Evolutionary conservation across 2,797 vertebrate species (phyloP).

Genomic region (Ceryle rudis): DNA sequence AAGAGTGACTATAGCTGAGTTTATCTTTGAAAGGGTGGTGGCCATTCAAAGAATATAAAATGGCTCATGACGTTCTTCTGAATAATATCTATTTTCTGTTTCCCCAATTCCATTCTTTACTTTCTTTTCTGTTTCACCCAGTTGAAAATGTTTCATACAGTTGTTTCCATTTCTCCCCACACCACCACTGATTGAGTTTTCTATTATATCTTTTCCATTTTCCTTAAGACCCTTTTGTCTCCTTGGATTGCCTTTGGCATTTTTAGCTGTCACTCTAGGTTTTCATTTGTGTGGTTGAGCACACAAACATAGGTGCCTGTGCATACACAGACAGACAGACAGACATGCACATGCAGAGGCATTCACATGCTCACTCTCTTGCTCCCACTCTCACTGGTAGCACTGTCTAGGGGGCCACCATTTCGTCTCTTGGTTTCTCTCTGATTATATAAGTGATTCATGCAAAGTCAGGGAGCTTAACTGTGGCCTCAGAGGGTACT

Average conservation of each 20-base stretch:
- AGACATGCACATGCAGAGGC: neutral
- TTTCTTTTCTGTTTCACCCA: neutral
- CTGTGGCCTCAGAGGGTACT: neutral
- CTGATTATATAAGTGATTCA: neutral
- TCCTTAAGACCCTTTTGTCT: neutral
- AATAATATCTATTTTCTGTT: neutral
- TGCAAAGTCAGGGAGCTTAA: neutral
- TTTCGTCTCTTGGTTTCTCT: neutral
- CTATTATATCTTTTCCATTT: conserved; percentile 2
- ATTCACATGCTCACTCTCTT: neutral
- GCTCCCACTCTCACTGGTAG: neutral
- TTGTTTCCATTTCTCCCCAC: neutral
- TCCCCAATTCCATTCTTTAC: neutral
- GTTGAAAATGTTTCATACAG: neutral
- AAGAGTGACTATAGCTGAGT: neutral
- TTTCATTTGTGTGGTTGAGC: neutral
- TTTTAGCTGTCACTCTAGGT: conserved; percentile 23
- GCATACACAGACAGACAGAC: neutral
- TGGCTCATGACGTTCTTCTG: neutral
- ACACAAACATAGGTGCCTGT: neutral
- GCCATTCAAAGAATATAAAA: neutral
- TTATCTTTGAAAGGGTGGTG: neutral
- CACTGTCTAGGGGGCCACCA: neutral
- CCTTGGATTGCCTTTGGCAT: neutral
- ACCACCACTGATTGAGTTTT: neutral